phyloP scores from a whole-genome alignment of 1,140 invertebrate genomes.

The Lepidurus apus region DNA sequence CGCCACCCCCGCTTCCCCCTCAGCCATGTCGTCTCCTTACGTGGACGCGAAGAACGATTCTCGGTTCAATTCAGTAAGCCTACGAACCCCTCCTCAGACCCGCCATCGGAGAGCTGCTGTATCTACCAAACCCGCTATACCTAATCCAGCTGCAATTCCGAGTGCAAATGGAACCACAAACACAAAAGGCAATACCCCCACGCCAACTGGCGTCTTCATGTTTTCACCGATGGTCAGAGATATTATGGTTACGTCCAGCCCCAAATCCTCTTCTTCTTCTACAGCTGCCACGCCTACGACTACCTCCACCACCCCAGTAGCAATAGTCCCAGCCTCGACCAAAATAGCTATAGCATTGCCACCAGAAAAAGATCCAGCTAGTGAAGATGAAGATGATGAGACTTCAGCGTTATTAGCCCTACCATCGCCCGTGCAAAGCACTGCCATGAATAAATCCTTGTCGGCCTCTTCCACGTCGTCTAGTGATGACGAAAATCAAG shows the following conservation, averaged over 20 bases:
- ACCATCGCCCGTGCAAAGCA: not conserved
- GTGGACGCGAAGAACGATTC: not conserved
- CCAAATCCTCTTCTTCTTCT: not conserved
- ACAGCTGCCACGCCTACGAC: not conserved
- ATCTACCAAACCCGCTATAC: not conserved
- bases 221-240: slow-evolving; percentile 8
- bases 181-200: not conserved
- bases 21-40: not conserved
- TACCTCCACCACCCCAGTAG: not conserved
- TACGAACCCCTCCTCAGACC: not conserved
- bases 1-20: not conserved
- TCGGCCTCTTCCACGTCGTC: not conserved
- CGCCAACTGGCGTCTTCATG: slow-evolving; percentile 1
- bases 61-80: not conserved
- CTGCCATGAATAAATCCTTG: slow-evolving; percentile 10
- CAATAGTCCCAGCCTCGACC: not conserved
- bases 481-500: not conserved
- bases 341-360: not conserved
- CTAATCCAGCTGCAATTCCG: not conserved
- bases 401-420: not conserved
- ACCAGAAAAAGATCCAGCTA: not conserved
- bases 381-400: not conserved
- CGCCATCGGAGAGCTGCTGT: not conserved
- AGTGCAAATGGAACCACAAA: not conserved
- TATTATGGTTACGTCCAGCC: slow-evolving; percentile 7